Evolutionary conservation across 2,113 vertebrate genomes (phyloP), one percentile per base, ranked within the genome.

Genomic region (Rhodinocichla rosea): DNA sequence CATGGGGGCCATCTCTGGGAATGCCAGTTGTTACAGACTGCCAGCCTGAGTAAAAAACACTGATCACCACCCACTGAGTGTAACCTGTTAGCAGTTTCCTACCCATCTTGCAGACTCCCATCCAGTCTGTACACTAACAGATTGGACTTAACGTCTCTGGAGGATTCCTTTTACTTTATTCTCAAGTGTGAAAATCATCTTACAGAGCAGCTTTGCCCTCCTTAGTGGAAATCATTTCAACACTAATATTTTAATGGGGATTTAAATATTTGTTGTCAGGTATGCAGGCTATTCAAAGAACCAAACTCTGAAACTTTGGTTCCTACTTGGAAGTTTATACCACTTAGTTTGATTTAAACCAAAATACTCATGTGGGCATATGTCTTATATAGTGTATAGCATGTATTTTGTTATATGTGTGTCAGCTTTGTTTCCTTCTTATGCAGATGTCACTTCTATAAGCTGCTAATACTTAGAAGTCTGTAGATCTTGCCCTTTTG

Each of bases 1-100:
- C 1, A 6, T 44, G 24, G 14, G 15, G 4, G 3, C 0, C 3
- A 7, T 32, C 10, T 10, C 26, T 52, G 8, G 5, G 2, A 7
- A 21, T 3, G 7, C 7, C 14, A 13, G 10, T 5, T 57, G 8
- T 47, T 67, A 52, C 13, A 49, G n/a, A 12, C 16, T 68, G 24
- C 45, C 52, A 70, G 8, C 17, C 37, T 47, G 11, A 42, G 13
- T 62, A 11, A 83, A 75, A 65, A 13, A 1, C 9, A 17, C 15
- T 47, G 37, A 60, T 52, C 30, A 70, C 7, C 20, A n/a, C 15
- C 13, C 2, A 1, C 32, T n/a, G 20, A 70, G 23, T n/a, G 22
- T 21, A 75, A 52, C 17, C 2, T 42, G 3, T 57, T 28, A 67
- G 5, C 6, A 47, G 8, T 39, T 56, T 71, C 37, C 44, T 59